phyloP scores from a whole-genome alignment of 2,888 invertebrate species.

The Toxonevra muliebris region DNA sequence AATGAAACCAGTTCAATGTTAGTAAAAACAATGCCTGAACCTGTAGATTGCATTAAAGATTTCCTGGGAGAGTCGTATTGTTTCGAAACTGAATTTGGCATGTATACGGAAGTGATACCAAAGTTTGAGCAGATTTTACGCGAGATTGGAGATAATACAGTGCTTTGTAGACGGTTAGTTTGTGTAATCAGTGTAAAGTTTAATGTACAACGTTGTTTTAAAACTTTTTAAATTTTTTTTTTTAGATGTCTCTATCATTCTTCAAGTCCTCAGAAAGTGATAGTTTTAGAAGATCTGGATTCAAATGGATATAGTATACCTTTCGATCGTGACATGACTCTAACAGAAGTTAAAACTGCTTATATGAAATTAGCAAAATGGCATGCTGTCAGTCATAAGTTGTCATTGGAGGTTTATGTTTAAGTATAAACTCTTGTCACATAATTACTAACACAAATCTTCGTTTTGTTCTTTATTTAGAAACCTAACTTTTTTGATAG shows the following conservation, averaged over 20 bases:
- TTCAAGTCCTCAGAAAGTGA: constrained; percentile 32
- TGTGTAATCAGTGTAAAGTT: too few species aligned
- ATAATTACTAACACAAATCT: constrained; percentile 8
- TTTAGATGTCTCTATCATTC: constrained; percentile 37
- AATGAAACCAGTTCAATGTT: constrained; percentile 36
- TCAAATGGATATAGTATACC: constrained; percentile 33
- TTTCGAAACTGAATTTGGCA: constrained; percentile 51
- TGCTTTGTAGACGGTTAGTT: constrained; percentile 13
- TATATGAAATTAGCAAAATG: constrained; percentile 41
- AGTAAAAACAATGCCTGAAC: constrained; percentile 53
- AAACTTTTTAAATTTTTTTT: background rate
- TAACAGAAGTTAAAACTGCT: constrained; percentile 33
- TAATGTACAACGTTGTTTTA: background rate
- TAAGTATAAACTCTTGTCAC: background rate
- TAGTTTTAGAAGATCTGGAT: constrained; percentile 41
- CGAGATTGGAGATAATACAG: constrained; percentile 26
- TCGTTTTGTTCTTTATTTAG: constrained; percentile 5
- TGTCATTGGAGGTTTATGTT: constrained; percentile 35
- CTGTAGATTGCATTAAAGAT: constrained; percentile 48
- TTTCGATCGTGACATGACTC: constrained; percentile 26
- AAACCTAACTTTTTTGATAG: constrained; percentile 33
- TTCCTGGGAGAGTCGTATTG: constrained; percentile 42
- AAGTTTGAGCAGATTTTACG: constrained; percentile 44
- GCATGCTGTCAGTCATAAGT: constrained; percentile 43
- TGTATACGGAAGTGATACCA: constrained; percentile 53